Evolutionary conservation across 1,140 invertebrate species (phyloP).

Genomic region (Drosophila takahashii): DNA sequence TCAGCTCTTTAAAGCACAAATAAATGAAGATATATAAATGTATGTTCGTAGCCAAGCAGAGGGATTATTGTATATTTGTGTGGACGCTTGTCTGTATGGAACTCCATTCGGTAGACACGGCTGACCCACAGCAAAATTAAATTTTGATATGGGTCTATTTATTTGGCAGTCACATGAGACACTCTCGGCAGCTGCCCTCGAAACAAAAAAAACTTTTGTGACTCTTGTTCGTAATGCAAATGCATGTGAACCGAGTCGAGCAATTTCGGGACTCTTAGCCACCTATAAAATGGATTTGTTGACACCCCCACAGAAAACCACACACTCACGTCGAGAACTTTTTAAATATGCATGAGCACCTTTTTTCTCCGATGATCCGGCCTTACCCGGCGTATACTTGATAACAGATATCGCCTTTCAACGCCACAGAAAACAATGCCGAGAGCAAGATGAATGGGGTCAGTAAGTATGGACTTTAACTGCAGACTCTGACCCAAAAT

Average conservation of each 20-base stretch:
- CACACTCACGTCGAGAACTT: conserved; percentile 32
- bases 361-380: conserved; percentile 36
- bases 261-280: conserved; percentile 33
- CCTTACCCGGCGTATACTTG: conserved; percentile 64
- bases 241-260: conserved; percentile 26
- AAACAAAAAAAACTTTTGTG: conserved; percentile 40
- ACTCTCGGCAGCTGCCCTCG: conserved; percentile 26
- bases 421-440: conserved; percentile 49
- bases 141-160: conserved; percentile 77
- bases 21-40: conserved; percentile 18
- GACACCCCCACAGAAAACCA: conserved; percentile 30
- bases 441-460: conserved; percentile 15
- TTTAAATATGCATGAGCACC: conserved; percentile 80
- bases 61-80: conserved; percentile 11
- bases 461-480: not conserved
- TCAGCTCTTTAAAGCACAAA: conserved; percentile 22
- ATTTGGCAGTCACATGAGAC: conserved; percentile 57
- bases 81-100: conserved; percentile 4
- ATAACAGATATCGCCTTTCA: conserved; percentile 71
- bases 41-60: not conserved
- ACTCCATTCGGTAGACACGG: conserved; percentile 25
- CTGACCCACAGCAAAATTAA: conserved; percentile 58
- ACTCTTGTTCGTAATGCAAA: conserved; percentile 52
- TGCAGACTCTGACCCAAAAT: conserved; percentile 2
- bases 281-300: conserved; percentile 69